phyloP scores from a whole-genome alignment of 2,113 vertebrate genomes.

The Pseudorhombus dupliciocellatus region DNA sequence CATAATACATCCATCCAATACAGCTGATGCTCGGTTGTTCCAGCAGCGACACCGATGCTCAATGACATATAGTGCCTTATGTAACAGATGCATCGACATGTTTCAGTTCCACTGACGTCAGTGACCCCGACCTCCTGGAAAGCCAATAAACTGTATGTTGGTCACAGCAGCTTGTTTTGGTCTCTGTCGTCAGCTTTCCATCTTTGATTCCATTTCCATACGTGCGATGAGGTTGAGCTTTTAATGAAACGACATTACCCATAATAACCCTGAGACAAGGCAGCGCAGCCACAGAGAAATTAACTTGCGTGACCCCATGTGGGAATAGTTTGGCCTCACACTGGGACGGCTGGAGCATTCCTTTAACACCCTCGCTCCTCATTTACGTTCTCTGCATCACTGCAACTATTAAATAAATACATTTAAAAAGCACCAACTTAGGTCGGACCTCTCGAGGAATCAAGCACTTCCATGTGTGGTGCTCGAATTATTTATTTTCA shows the following conservation, averaged over 20 bases:
- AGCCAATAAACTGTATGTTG: background rate
- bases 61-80: slow-evolving; percentile 19
- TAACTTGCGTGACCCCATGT: background rate
- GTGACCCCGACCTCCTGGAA: no score
- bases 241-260: no score
- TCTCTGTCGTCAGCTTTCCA: background rate
- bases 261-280: no score
- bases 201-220: background rate
- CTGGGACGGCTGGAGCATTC: background rate
- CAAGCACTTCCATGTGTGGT: no score
- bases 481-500: no score
- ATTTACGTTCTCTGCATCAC: background rate
- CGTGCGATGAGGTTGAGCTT: no score
- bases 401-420: background rate
- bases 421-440: no score
- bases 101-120: slow-evolving; percentile 11
- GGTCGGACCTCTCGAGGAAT: no score
- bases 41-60: slow-evolving; percentile 2
- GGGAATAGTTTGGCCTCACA: background rate
- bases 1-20: slow-evolving; percentile 35
- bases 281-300: no score
- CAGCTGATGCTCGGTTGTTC: slow-evolving; percentile 27
- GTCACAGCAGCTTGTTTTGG: background rate
- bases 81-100: slow-evolving; percentile 4
- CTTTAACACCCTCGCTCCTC: background rate